Evolutionary conservation across 2,888 invertebrate genomes (phyloP).

Genomic region (Cataglyphis albicans): DNA sequence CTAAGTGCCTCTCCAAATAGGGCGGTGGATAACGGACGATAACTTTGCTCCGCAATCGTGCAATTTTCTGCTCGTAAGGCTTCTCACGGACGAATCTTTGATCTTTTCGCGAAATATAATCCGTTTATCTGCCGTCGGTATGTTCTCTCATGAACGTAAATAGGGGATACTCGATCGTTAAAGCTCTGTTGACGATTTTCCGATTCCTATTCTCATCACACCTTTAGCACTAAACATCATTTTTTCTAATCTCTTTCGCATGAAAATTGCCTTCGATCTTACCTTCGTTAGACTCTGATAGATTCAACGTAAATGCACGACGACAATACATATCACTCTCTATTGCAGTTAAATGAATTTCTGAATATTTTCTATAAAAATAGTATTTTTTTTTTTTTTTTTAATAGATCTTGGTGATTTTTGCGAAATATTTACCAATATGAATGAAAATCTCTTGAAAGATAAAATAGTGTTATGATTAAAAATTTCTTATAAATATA

Average conservation of each 20-base stretch:
- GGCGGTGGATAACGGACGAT: not conserved
- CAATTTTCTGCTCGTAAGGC: slow-evolving; percentile 17
- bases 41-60: slow-evolving; percentile 5
- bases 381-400: too few species aligned
- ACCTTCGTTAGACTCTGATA: not conserved
- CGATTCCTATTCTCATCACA: slow-evolving; percentile 56
- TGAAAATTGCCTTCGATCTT: not conserved
- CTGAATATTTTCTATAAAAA: slow-evolving; percentile 2
- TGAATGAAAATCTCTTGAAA: too few species aligned
- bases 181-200: slow-evolving; percentile 53
- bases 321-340: not conserved
- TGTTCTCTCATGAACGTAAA: slow-evolving; percentile 58
- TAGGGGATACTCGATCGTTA: slow-evolving; percentile 67
- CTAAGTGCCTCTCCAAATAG: not conserved
- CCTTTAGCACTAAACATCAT: slow-evolving; percentile 26
- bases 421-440: not conserved
- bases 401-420: not conserved
- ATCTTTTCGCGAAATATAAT: slow-evolving; percentile 47
- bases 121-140: slow-evolving; percentile 74
- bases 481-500: too few species aligned
- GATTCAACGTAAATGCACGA: not conserved
- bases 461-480: not conserved
- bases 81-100: slow-evolving; percentile 14
- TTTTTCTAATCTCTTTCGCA: not conserved
- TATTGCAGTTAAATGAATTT: not conserved